Evolutionary conservation across 2,888 invertebrate genomes (phyloP).

Genomic region (Mycogona germanica): DNA sequence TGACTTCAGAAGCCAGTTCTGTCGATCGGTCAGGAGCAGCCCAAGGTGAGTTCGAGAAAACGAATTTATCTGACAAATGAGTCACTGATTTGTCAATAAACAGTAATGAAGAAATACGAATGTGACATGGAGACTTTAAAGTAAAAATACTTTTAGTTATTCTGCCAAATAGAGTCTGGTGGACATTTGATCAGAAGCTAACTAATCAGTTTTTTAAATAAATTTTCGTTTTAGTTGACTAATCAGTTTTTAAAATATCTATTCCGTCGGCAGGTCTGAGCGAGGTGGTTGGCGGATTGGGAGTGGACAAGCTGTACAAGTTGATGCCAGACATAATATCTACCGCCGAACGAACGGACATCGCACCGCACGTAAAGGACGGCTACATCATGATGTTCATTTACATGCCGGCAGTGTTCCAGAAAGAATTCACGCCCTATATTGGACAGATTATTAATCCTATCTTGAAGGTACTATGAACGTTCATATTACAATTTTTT

Average conservation of each 20-base stretch:
- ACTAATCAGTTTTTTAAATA: neutral
- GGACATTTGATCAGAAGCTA: constrained; percentile 4
- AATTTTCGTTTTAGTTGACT: constrained; percentile 28
- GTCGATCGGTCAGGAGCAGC: constrained; percentile 93
- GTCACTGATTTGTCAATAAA: too few relatives aligned
- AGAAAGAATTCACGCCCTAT: constrained; percentile 87
- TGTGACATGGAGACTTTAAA: too few relatives aligned
- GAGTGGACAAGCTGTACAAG: constrained; percentile 85
- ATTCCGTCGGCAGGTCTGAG: constrained; percentile 49
- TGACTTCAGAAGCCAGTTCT: constrained; percentile 87
- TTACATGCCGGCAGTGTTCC: constrained; percentile 96
- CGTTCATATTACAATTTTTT: neutral
- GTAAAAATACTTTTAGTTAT: too few relatives aligned
- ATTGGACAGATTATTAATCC: constrained; percentile 95
- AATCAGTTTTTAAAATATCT: constrained; percentile 17
- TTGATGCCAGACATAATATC: constrained; percentile 96
- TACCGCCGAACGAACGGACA: constrained; percentile 83
- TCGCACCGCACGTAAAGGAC: constrained; percentile 94
- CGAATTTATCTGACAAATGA: neutral
- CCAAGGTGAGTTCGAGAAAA: constrained; percentile 43
- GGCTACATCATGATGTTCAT: constrained; percentile 99
- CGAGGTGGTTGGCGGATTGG: constrained; percentile 93
- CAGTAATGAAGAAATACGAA: too few relatives aligned
- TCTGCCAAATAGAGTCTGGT: too few relatives aligned
- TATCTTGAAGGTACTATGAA: constrained; percentile 56